These are phyloP conservation scores for Eupeodes luniger DNA, from an alignment of 2,888 invertebrate genomes.

Conservation along the genomic window DNA sequence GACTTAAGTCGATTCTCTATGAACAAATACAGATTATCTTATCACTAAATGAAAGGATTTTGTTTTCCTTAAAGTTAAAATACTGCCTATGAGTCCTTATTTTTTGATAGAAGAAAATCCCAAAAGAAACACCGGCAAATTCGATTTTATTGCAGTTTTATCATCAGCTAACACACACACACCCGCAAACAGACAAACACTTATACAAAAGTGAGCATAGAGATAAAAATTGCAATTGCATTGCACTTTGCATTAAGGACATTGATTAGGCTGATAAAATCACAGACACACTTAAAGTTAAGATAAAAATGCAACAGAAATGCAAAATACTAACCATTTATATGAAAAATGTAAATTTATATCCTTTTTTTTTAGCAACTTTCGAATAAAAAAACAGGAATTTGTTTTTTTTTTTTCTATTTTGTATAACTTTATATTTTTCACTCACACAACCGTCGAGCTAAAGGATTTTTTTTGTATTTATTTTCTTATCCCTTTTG, in stretches of 20 bases:
- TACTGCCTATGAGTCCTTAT: neutral
- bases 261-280: slow-evolving; percentile 42
- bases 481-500: slow-evolving; percentile 19
- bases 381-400: slow-evolving; percentile 7
- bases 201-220: neutral
- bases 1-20: neutral
- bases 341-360: slow-evolving; percentile 39
- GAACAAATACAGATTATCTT: slow-evolving; percentile 22
- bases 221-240: slow-evolving; percentile 44
- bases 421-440: neutral
- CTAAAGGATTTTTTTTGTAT: slow-evolving; percentile 10
- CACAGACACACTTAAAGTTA: neutral
- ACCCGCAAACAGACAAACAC: neutral
- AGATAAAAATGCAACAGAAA: neutral
- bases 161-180: slow-evolving; percentile 20
- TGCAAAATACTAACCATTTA: slow-evolving; percentile 68
- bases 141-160: slow-evolving; percentile 70
- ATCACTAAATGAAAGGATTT: slow-evolving; percentile 61
- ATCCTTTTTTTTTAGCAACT: slow-evolving; percentile 24
- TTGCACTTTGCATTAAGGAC: slow-evolving; percentile 42
- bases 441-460: slow-evolving; percentile 57
- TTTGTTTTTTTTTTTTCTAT: slow-evolving; percentile 31
- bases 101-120: neutral
- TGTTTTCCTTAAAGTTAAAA: neutral
- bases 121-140: slow-evolving; percentile 58